These are phyloP conservation scores for Gymnodraco acuticeps DNA, from an alignment of 2,797 vertebrate species.

Conservation along the genomic window DNA sequence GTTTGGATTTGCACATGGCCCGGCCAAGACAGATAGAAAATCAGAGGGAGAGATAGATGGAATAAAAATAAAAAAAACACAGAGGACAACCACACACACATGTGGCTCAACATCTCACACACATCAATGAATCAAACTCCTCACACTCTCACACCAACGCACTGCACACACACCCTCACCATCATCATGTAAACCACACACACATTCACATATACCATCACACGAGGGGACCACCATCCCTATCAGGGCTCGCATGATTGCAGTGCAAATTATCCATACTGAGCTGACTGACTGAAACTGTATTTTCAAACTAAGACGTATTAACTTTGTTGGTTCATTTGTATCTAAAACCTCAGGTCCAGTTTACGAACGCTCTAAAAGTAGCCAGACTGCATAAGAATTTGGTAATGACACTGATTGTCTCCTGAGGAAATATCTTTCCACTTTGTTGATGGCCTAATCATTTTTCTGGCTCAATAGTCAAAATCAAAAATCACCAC, in stretches of 20 bases:
- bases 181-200: conserved; percentile 19
- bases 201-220: conserved; percentile 18
- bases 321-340: not conserved
- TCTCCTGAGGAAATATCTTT: not conserved
- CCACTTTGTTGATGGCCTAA: not conserved
- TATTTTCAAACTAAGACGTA: conserved; percentile 2
- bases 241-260: conserved; percentile 33
- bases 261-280: conserved; percentile 33
- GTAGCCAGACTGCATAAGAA: not conserved
- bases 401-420: not conserved
- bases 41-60: conserved; percentile 57
- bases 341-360: not conserved
- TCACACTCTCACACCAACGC: not conserved
- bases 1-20: conserved; percentile 98
- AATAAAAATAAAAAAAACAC: conserved; percentile 47
- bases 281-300: not conserved
- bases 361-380: not conserved
- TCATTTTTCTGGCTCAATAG: not conserved
- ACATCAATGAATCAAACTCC: conserved; percentile 32
- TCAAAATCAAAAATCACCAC: not conserved
- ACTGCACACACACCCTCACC: conserved; percentile 33
- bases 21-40: conserved; percentile 87
- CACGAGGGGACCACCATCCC: conserved; percentile 11
- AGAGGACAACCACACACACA: conserved; percentile 39
- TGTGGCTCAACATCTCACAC: conserved; percentile 27